Evolutionary conservation across 2,888 invertebrate species (phyloP).

Genomic region (Scaptomyza flava): DNA sequence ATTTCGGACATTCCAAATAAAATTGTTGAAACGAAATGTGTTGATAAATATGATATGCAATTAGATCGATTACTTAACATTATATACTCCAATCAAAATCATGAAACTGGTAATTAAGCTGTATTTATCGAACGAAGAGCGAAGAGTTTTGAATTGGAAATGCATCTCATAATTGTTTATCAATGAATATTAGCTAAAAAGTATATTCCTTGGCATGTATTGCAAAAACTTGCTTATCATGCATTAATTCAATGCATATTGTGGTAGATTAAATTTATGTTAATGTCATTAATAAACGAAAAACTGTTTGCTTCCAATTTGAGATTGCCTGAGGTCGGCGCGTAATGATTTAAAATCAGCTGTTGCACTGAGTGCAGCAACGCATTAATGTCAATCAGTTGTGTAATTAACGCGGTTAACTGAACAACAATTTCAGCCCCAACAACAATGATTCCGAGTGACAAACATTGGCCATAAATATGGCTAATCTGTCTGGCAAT

Average conservation of each 20-base stretch:
- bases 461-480: slow-evolving; percentile 64
- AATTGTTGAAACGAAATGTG: not conserved
- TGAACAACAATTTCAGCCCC: slow-evolving; percentile 18
- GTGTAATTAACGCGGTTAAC: slow-evolving; percentile 68
- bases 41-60: not conserved
- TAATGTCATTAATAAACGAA: slow-evolving; percentile 61
- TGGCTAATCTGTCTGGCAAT: slow-evolving; percentile 73
- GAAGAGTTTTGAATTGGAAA: no score
- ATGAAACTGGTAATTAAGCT: no score
- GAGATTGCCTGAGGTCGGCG: slow-evolving; percentile 32
- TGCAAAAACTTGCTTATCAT: no score
- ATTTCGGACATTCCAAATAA: slow-evolving; percentile 6
- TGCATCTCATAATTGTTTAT: no score
- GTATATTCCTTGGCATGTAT: no score
- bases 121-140: not conserved
- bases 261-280: slow-evolving; percentile 56
- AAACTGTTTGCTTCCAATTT: slow-evolving; percentile 34
- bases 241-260: slow-evolving; percentile 25
- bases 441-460: slow-evolving; percentile 30
- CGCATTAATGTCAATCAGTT: slow-evolving; percentile 74
- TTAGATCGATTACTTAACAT: not conserved
- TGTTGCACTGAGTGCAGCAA: slow-evolving; percentile 51
- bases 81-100: not conserved
- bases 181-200: no score
- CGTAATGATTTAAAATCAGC: slow-evolving; percentile 37